phyloP scores from a whole-genome alignment of 2,797 vertebrate genomes.

The Tenualosa ilisha region DNA sequence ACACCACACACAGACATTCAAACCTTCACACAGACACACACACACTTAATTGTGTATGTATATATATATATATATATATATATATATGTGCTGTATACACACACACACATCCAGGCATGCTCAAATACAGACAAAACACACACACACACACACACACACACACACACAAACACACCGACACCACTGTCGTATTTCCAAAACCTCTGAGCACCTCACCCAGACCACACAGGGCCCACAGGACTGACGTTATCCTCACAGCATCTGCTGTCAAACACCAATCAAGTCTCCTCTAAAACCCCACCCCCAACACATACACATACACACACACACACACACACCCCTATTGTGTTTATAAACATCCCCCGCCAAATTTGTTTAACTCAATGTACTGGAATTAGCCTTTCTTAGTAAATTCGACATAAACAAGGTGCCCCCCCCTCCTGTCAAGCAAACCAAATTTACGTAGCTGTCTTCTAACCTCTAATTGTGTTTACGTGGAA shows the following conservation, averaged over 20 bases:
- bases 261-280: slow-evolving; percentile 28
- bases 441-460: slow-evolving; percentile 51
- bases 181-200: slow-evolving; percentile 69
- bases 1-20: neutral
- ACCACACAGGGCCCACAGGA: slow-evolving; percentile 66
- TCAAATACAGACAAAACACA: neutral
- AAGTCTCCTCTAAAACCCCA: neutral
- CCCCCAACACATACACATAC: slow-evolving; percentile 45
- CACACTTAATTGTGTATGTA: too few species aligned
- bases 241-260: slow-evolving; percentile 60
- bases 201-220: slow-evolving; percentile 68
- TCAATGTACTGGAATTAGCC: slow-evolving; percentile 62
- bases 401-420: slow-evolving; percentile 58
- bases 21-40: neutral
- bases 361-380: slow-evolving; percentile 69
- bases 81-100: neutral
- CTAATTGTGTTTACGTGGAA: slow-evolving; percentile 56
- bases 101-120: neutral
- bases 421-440: slow-evolving; percentile 34
- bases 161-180: neutral
- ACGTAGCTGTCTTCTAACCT: slow-evolving; percentile 39
- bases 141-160: neutral
- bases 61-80: too few species aligned
- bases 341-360: slow-evolving; percentile 67
- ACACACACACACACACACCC: slow-evolving; percentile 26